phyloP scores from a whole-genome alignment of 1,140 invertebrate species.

The Megalopta genalis region DNA sequence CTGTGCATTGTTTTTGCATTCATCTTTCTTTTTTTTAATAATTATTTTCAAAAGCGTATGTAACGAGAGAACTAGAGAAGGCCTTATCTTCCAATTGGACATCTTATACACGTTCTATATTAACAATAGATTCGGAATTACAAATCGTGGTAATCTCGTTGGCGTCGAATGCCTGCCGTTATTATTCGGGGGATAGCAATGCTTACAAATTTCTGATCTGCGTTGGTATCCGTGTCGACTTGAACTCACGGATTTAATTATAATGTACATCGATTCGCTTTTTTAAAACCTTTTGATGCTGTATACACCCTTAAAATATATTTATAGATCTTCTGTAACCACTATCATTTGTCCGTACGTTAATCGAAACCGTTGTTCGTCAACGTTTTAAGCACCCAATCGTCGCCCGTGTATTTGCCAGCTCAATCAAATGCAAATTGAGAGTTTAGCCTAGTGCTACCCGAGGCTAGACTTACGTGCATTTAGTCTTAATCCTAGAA shows the following conservation, averaged over 20 bases:
- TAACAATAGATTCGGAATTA: constrained; percentile 37
- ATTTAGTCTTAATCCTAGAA: constrained; percentile 57
- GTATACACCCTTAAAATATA: constrained; percentile 53
- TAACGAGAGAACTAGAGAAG: constrained; percentile 63
- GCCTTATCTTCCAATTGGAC: constrained; percentile 55
- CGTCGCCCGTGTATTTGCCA: constrained; percentile 32
- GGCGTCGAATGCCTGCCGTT: constrained; percentile 17
- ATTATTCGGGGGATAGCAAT: constrained; percentile 32
- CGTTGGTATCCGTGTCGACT: neutral
- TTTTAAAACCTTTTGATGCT: constrained; percentile 30
- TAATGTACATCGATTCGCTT: constrained; percentile 30
- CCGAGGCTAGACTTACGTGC: constrained; percentile 53
- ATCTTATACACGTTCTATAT: constrained; percentile 31
- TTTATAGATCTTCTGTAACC: constrained; percentile 42
- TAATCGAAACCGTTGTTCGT: constrained; percentile 24
- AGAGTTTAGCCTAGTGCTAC: constrained; percentile 68
- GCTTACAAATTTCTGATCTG: constrained; percentile 27
- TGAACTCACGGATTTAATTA: constrained; percentile 17
- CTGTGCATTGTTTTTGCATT: constrained; percentile 50
- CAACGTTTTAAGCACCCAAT: constrained; percentile 44
- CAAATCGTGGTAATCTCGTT: constrained; percentile 24
- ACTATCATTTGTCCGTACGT: constrained; percentile 13
- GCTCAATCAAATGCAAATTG: constrained; percentile 56
- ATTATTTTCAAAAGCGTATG: constrained; percentile 52
- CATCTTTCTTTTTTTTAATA: constrained; percentile 36